These are phyloP conservation scores for Exaiptasia diaphana DNA, from an alignment of 64 coral and sea anemone genomes.

Conservation along the genomic window DNA sequence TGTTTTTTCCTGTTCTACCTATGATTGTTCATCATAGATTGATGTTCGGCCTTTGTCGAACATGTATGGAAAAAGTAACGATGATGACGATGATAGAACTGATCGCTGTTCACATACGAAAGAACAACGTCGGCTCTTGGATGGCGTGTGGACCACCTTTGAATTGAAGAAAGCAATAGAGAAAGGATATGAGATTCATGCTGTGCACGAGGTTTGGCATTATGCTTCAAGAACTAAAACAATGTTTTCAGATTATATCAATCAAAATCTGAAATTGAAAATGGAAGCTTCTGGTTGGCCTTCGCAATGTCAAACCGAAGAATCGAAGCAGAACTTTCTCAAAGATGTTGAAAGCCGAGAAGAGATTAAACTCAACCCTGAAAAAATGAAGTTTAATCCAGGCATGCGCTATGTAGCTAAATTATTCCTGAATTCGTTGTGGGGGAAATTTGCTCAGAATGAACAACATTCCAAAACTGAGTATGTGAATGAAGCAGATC, in stretches of 20 bases:
- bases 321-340: background rate
- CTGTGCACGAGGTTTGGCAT: conserved; percentile 7
- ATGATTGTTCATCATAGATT: background rate
- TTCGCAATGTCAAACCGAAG: background rate
- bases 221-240: background rate
- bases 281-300: background rate
- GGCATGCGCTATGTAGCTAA: conserved; percentile 28
- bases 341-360: background rate
- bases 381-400: conserved; percentile 7
- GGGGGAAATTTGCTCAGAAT: conserved; percentile 39
- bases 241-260: background rate
- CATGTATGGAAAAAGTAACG: too few species aligned
- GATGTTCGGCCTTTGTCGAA: background rate
- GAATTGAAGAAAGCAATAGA: background rate
- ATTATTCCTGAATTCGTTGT: conserved; percentile 28
- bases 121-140: background rate
- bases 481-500: background rate
- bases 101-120: background rate
- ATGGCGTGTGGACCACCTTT: background rate
- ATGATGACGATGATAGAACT: background rate
- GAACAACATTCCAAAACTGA: background rate
- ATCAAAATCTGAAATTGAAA: background rate
- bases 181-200: background rate
- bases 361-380: background rate
- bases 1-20: background rate